Evolutionary conservation across 2,888 invertebrate genomes (phyloP), one percentile per base, ranked within the genome.

Genomic region (Drosophila paracracens): DNA sequence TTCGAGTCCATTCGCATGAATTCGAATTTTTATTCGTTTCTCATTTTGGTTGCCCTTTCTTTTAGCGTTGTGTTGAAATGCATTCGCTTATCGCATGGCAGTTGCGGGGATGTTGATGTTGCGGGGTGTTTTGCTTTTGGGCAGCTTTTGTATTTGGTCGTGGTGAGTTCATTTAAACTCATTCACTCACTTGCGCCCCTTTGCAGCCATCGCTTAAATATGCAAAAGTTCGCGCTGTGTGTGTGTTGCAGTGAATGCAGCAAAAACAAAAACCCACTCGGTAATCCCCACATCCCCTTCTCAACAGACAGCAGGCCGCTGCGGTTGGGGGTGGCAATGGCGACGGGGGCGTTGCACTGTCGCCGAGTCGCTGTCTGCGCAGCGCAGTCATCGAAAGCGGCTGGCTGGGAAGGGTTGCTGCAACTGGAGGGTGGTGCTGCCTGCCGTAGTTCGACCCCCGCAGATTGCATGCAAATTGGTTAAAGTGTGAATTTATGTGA

Each of bases 401-500:
- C 10, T 25, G 50, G 50, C 31, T 16, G 29, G 36, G 36, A 25
- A 48, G 54, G 58, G 48, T 57, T 61, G 57, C 36, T 50, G 4
- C 51, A 51, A 27, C 35, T 57, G 36, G 38, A 48, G 40, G 57
- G 35, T 40, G 46, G 63, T 21, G 46, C 36, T 27, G 40, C 43
- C 52, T 59, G 68, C 33, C 52, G 18, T 59, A 61, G 79, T 82
- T 80, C 74, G 85, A 87, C 83, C 82, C 85, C 87, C 85, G 83
- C 91, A 88, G 84, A 91, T 91, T 82, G 90, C 87, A 91, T 91
- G 92, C 90, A 91, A 91, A 91, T 92, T 84, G 86, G 83, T 83
- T 84, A 83, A 91, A 93, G 93, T 93, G 92, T 93, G 92, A 92
- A 93, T 92, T 92, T 93, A 92, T 93, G 92, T 92, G 93, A 91